Conservation (phyloP, 2,888 invertebrate genomes). For the Fissipunctia ypsillon region DNA sequence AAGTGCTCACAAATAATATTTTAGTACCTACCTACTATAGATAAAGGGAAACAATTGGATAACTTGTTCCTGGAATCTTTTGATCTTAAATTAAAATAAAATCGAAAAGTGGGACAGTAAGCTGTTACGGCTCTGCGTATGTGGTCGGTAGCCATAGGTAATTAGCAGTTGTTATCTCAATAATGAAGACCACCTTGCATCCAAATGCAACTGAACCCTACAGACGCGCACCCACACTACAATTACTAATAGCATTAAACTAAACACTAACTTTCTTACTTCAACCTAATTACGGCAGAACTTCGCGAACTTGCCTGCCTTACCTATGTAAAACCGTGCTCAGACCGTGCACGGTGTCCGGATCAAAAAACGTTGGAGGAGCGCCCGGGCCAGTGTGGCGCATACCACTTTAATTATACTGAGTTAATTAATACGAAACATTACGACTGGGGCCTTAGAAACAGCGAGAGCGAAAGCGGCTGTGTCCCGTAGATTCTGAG, state of each 20-base stretch:
- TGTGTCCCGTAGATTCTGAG: neutral
- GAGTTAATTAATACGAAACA: constrained; percentile 88
- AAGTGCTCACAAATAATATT: neutral
- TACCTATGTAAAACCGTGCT: constrained; percentile 53
- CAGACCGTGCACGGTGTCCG: constrained; percentile 64
- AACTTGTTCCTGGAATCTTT: neutral
- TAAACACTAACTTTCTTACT: constrained; percentile 55
- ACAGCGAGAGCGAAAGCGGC: constrained; percentile 36
- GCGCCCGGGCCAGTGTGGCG: constrained; percentile 77
- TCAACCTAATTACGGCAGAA: constrained; percentile 57
- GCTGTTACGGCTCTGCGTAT: neutral
- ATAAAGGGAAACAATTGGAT: too few species aligned
- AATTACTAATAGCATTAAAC: constrained; percentile 56
- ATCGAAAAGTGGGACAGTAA: neutral
- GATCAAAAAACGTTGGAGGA: constrained; percentile 72
- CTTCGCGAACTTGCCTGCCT: constrained; percentile 60
- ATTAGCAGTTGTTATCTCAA: neutral
- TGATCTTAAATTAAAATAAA: neutral
- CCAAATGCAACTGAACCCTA: constrained; percentile 33
- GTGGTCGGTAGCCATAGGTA: neutral
- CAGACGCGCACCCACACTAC: constrained; percentile 21
- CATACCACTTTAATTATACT: constrained; percentile 87
- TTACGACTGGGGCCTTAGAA: constrained; percentile 72
- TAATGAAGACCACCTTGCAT: neutral
- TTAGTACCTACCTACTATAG: neutral